phyloP scores from a whole-genome alignment of 2,113 vertebrate genomes.

The Melanocharis versteri region DNA sequence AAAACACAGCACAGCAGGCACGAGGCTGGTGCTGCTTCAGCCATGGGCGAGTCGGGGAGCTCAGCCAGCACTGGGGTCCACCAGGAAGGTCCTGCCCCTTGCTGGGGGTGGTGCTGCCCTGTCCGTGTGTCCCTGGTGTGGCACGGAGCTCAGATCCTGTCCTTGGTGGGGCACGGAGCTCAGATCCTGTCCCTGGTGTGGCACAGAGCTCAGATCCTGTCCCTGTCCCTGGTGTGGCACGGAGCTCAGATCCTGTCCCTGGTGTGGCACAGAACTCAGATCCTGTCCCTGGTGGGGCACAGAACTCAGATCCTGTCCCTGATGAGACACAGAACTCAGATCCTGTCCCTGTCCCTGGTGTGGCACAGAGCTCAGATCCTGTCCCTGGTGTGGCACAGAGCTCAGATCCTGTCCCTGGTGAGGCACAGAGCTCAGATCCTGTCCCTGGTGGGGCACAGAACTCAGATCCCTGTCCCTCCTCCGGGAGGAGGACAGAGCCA shows the following conservation, averaged over 20 bases:
- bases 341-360: rapidly evolving
- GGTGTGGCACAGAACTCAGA: rapidly evolving
- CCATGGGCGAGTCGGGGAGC: rapidly evolving
- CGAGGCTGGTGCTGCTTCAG: rapidly evolving
- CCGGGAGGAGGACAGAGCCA: rapidly evolving
- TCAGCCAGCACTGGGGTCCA: rapidly evolving
- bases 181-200: rapidly evolving
- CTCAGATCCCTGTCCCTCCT: background rate
- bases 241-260: background rate
- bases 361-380: background rate
- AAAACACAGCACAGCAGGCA: rapidly evolving
- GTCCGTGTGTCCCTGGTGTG: rapidly evolving
- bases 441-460: rapidly evolving
- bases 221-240: rapidly evolving
- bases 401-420: rapidly evolving
- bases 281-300: rapidly evolving
- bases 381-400: rapidly evolving
- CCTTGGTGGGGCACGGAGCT: rapidly evolving
- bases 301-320: background rate
- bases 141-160: background rate
- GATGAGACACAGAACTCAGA: rapidly evolving
- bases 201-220: background rate
- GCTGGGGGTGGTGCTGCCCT: no score
- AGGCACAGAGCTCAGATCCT: background rate
- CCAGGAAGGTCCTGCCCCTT: rapidly evolving